These are phyloP conservation scores for Charina bottae DNA, from an alignment of 2,113 vertebrate genomes.

Conservation along the genomic window DNA sequence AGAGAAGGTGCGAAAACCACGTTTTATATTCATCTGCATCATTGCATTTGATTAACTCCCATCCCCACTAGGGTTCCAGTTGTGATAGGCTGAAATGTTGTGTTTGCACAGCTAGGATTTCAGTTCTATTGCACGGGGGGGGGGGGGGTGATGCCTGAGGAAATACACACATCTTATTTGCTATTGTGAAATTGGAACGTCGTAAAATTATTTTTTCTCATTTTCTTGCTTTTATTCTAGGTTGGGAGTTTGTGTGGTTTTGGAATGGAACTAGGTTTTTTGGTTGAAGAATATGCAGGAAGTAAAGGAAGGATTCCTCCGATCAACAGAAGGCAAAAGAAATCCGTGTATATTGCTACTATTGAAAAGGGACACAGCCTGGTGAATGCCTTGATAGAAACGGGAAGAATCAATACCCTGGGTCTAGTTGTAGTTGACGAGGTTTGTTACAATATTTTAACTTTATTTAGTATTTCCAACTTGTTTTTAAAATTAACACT, in stretches of 20 bases:
- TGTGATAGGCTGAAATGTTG: neutral
- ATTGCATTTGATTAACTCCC: neutral
- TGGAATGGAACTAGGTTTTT: slow-evolving; percentile 91
- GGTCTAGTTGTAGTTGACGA: slow-evolving; percentile 95
- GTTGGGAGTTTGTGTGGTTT: slow-evolving; percentile 86
- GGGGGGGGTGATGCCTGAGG: neutral
- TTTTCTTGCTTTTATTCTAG: slow-evolving; percentile 66
- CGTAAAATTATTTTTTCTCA: neutral
- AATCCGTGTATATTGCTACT: slow-evolving; percentile 89
- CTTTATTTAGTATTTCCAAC: neutral
- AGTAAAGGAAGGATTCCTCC: slow-evolving; percentile 95
- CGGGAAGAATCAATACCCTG: slow-evolving; percentile 73
- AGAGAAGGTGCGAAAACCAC: slow-evolving; percentile 86
- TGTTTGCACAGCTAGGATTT: neutral
- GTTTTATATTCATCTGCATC: neutral
- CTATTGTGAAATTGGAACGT: neutral
- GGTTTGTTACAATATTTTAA: slow-evolving; percentile 72
- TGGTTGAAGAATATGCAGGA: slow-evolving; percentile 96
- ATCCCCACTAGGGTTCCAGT: neutral
- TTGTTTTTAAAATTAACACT: neutral
- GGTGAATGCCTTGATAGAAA: slow-evolving; percentile 92
- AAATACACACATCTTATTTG: neutral
- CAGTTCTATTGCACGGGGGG: neutral
- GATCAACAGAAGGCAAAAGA: slow-evolving; percentile 82
- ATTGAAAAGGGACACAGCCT: slow-evolving; percentile 94